Evolutionary conservation across 1,140 invertebrate species (phyloP), one percentile per base, ranked within the genome.

Genomic region (Bombus superbus): DNA sequence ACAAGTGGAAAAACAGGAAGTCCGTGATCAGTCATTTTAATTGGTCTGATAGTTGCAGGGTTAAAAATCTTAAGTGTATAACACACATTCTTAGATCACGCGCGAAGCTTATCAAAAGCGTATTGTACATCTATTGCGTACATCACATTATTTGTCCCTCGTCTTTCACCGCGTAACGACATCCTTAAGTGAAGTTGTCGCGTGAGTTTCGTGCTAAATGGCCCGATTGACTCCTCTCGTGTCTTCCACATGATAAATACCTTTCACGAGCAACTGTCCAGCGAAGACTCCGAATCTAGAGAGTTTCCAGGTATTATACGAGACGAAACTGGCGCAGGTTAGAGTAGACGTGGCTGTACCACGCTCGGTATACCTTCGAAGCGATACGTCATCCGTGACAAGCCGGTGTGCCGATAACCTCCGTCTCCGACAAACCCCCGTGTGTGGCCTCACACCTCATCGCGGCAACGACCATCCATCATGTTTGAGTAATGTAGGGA

Each of bases 401-500:
- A 90, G 79, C 87, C 68, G 76, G 85, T 83, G 84, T 88, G 90
- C 88, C 90, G 88, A 90, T 92, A 88, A 88, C 90, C 86, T 72
- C 83, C 86, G 83, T 88, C 89, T 88, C 85, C 84, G 86, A 83
- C 85, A 87, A 87, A 91, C 88, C 83, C 57, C 83, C 81, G 82
- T 84, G 83, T 89, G 90, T 85, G 84, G 79, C 87, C 90, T 90
- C 89, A 87, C 90, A 90, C 90, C 90, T 91, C 90, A 90, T 91
- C 87, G 87, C 90, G 74, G 85, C 79, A 87, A 92, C 89, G 85
- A 73, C 91, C 88, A 94, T 94, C 92, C 92, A 94, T 94, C 93
- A 94, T 91, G 88, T 92, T 92, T 92, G 93, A 94, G 92, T 94
- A 94, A 94, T 92, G 91, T 91, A 89, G 90, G 89, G 89, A 93